These are phyloP conservation scores for Labeo calbasu DNA, from an alignment of 2,797 vertebrate genomes.

Conservation along the genomic window DNA sequence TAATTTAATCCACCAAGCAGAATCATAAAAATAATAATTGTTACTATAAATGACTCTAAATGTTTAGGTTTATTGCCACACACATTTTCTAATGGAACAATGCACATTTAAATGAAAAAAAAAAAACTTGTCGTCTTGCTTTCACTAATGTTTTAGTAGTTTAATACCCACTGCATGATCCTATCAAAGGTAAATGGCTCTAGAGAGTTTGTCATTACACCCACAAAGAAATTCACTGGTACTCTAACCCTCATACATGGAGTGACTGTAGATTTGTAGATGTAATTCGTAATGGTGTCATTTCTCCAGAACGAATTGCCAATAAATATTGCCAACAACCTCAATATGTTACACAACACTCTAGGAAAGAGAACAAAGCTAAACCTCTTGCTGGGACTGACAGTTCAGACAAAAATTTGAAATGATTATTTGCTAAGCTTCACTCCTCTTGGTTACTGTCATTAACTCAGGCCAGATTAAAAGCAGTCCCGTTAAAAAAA, in stretches of 20 bases:
- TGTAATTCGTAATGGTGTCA: neutral
- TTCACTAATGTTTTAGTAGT: conserved; percentile 1
- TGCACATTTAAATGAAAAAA: neutral
- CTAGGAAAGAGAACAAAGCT: neutral
- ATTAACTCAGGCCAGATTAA: too few relatives aligned
- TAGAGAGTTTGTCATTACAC: conserved; percentile 22
- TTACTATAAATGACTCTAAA: conserved; percentile 1
- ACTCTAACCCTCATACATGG: neutral
- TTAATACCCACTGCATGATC: conserved; percentile 7
- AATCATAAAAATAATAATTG: neutral
- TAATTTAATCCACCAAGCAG: neutral
- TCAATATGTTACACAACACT: neutral
- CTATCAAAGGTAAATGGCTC: conserved; percentile 5
- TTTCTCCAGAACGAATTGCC: neutral
- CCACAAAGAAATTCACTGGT: neutral
- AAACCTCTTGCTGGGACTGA: neutral
- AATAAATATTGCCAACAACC: neutral
- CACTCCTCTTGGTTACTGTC: too few relatives aligned
- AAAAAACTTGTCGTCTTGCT: neutral
- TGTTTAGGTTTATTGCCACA: neutral
- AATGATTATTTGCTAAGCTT: neutral
- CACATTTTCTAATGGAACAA: neutral
- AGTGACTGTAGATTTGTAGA: neutral
- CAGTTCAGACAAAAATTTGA: neutral
- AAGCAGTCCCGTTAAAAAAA: neutral